Percentiles rank a stretch among this genome's conserved stretches.
Conservation (phyloP, 1,140 invertebrate genomes). For the Saccostrea echinata region DNA sequence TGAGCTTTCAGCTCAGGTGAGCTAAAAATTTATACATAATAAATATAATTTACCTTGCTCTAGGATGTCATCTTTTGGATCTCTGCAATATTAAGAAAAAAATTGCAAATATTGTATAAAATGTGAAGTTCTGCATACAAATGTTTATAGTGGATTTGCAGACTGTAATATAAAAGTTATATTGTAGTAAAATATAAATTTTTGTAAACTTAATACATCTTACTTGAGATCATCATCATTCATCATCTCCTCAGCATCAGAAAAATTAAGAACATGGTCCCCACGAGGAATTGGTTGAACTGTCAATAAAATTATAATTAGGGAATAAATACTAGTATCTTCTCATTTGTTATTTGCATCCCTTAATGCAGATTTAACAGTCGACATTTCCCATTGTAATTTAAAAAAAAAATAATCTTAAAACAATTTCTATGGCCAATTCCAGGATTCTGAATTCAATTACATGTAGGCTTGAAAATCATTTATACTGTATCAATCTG, state of each 20-base stretch:
- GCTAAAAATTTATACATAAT: background rate
- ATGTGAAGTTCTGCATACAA: too few species aligned
- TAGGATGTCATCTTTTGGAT: constrained; percentile 88
- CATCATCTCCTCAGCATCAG: constrained; percentile 94
- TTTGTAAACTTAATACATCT: constrained; percentile 51
- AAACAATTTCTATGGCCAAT: too few species aligned
- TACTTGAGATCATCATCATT: constrained; percentile 89
- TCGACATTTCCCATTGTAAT: too few species aligned
- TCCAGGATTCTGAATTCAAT: too few species aligned
- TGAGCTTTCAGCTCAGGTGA: too few species aligned
- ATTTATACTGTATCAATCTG: too few species aligned
- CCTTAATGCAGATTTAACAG: too few species aligned
- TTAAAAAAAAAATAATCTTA: too few species aligned
- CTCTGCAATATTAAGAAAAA: constrained; percentile 75
- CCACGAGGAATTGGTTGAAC: constrained; percentile 81
- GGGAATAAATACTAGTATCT: too few species aligned
- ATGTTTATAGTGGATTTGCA: too few species aligned
- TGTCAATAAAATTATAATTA: constrained; percentile 65
- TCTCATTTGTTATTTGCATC: too few species aligned
- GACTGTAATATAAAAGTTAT: background rate
- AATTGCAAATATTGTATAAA: background rate
- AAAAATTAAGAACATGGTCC: constrained; percentile 90
- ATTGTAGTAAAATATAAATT: background rate
- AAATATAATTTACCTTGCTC: constrained; percentile 83
- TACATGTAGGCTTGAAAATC: too few species aligned